Evolutionary conservation across 2,888 invertebrate genomes (phyloP).

Genomic region (Chrysolina oricalcia): DNA sequence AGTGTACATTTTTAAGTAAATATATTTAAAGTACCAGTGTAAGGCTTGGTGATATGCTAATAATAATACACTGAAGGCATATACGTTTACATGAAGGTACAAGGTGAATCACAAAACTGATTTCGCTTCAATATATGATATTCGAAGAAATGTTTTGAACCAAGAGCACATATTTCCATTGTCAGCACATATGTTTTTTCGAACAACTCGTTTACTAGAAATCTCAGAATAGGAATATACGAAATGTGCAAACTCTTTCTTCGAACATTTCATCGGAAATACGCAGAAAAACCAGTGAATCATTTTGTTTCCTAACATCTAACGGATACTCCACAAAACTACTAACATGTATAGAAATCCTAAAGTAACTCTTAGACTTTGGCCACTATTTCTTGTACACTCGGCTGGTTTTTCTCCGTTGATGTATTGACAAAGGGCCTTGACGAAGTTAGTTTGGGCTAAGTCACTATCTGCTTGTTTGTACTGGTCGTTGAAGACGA

Average conservation of each 20-base stretch:
- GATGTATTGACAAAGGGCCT: constrained; percentile 74
- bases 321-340: constrained; percentile 3
- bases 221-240: background rate
- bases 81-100: constrained; percentile 1
- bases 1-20: constrained; percentile 14
- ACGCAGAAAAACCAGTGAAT: background rate
- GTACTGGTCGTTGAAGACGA: constrained; percentile 79
- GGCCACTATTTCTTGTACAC: constrained; percentile 59
- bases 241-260: background rate
- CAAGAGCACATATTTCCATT: too few relatives aligned
- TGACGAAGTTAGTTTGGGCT: constrained; percentile 75
- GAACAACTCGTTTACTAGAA: background rate
- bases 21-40: constrained; percentile 16
- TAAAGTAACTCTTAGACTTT: constrained; percentile 37
- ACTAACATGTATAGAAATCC: constrained; percentile 28
- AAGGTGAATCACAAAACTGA: constrained; percentile 23
- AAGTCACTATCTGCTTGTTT: constrained; percentile 74
- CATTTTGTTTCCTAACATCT: background rate
- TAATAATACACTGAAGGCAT: constrained; percentile 14
- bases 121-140: background rate
- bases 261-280: constrained; percentile 1
- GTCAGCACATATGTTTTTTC: background rate
- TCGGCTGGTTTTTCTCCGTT: constrained; percentile 62
- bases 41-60: background rate
- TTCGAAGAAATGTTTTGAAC: background rate